Conservation (phyloP, 35 echinoderm and acorn worm species). For the Apostichopus japonicus region DNA sequence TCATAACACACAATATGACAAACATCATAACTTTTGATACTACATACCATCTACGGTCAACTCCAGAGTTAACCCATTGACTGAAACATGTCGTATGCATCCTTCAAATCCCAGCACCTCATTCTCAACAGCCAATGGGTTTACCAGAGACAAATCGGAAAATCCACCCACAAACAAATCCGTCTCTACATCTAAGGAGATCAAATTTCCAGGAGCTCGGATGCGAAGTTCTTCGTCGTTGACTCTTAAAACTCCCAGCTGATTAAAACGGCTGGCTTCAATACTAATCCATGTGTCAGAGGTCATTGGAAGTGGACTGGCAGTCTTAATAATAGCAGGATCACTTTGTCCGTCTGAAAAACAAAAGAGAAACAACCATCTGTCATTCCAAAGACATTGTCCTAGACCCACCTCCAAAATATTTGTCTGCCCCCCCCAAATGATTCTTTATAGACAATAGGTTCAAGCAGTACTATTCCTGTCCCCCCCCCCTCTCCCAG, state of each 20-base stretch:
- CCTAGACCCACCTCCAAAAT: too few relatives aligned
- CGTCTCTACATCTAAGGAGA: constrained; percentile 67
- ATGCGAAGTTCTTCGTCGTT: constrained; percentile 54
- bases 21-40: neutral
- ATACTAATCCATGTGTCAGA: constrained; percentile 68
- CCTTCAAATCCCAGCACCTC: constrained; percentile 62
- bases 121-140: constrained; percentile 70
- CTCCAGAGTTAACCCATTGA: constrained; percentile 61
- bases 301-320: constrained; percentile 38
- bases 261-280: constrained; percentile 67
- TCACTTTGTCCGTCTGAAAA: constrained; percentile 68
- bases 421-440: too few relatives aligned
- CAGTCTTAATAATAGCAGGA: constrained; percentile 68
- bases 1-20: neutral
- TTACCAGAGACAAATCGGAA: constrained; percentile 53
- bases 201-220: constrained; percentile 43
- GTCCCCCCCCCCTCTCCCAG: too few relatives aligned
- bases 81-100: constrained; percentile 63
- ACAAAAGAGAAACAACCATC: neutral
- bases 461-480: too few relatives aligned
- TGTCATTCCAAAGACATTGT: too few relatives aligned
- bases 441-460: too few relatives aligned
- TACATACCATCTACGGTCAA: constrained; percentile 38
- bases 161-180: constrained; percentile 73
- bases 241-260: constrained; percentile 60